Conservation (phyloP, 2,113 vertebrate species). For the Rhagologus leucostigma region DNA sequence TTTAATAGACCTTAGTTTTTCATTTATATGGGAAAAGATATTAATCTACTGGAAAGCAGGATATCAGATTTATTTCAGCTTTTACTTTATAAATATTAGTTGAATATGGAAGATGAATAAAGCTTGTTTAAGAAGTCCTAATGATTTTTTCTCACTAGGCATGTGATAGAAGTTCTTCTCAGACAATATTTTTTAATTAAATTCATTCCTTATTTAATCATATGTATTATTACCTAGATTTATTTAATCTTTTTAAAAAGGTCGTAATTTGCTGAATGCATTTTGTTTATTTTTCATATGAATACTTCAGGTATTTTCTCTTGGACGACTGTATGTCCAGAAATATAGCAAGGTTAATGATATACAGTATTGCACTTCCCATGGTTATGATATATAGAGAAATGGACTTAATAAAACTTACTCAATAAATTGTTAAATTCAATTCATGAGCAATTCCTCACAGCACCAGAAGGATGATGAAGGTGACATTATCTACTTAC, state of each 20-base stretch:
- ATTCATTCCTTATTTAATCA: background rate
- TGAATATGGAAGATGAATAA: background rate
- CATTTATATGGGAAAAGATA: background rate
- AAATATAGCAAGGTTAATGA: background rate
- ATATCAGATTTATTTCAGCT: background rate
- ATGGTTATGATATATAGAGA: background rate
- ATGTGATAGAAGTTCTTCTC: background rate
- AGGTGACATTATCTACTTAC: background rate
- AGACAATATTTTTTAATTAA: background rate
- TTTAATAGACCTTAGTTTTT: background rate
- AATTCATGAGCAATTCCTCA: background rate
- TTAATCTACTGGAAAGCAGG: background rate
- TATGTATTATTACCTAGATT: background rate
- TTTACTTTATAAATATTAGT: background rate
- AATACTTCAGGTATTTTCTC: background rate
- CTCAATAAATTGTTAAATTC: background rate
- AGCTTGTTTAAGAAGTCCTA: background rate
- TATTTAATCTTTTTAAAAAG: background rate
- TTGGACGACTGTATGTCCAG: background rate
- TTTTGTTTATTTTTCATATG: background rate
- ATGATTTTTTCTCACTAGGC: background rate
- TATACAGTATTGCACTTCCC: background rate
- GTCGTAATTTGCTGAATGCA: rapidly evolving
- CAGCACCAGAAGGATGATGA: background rate
- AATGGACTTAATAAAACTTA: background rate